phyloP scores from a whole-genome alignment of 2,888 invertebrate genomes.

The Nezara viridula region DNA sequence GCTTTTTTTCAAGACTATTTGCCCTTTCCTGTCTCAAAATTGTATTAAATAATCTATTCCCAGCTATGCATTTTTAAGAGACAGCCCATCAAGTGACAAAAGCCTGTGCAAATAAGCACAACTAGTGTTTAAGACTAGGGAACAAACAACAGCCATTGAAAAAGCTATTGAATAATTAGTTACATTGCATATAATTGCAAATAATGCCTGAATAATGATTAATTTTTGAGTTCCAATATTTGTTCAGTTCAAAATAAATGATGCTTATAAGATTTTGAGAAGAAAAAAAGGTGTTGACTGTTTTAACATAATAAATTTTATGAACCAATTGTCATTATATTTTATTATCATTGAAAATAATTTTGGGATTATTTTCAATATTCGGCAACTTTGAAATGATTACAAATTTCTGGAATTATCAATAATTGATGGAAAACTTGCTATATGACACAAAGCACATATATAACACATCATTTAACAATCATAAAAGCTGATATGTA shows the following conservation, averaged over 20 bases:
- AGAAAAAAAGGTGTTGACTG: background rate
- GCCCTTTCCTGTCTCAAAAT: background rate
- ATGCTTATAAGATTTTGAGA: no score
- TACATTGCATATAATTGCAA: background rate
- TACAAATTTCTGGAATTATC: background rate
- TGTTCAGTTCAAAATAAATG: no score
- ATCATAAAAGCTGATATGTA: background rate
- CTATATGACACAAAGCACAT: no score
- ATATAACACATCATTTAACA: background rate
- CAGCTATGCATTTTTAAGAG: background rate
- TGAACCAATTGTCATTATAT: background rate
- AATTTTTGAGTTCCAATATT: no score
- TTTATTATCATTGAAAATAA: background rate
- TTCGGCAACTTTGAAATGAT: background rate
- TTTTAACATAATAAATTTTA: background rate
- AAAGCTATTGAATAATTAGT: background rate
- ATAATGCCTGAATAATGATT: background rate
- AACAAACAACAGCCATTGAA: background rate
- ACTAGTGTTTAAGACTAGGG: background rate
- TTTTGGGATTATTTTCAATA: background rate
- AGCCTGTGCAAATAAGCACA: constrained; percentile 16
- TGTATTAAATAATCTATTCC: background rate
- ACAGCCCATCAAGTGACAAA: background rate
- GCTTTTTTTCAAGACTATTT: background rate
- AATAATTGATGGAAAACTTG: background rate